Base-by-base conservation (phyloP, 2,888 invertebrate species). In the Drosophila picticornis region DNA sequence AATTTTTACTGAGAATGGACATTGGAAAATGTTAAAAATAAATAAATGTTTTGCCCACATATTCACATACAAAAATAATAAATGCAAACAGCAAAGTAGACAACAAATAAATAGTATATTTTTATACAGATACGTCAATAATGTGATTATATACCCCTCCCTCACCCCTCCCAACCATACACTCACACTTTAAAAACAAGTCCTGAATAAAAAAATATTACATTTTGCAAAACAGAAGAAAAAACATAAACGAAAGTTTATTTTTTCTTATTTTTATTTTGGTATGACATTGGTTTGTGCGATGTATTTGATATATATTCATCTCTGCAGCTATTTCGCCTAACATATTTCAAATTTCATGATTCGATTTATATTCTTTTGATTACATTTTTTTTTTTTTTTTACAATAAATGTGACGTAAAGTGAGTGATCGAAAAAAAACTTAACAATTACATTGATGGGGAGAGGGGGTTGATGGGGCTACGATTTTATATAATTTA, bases 401-500 rank as follows among this genome's bases (percentile, higher is more conserved):
- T 58, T 72, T 80, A 78, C 78, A 78, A 65, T 71, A 46, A 78
- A 50, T 59, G 34, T 57, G 72, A 80, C 77, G 80, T 53, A 52
- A 67, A 22, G 36, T 57, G 55, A 62, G 66, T 57, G 55, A 64
- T 75, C 50, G 19, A 58, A 60, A 16, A 53, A 22, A 58, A 55
- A 67, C 63, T 80, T 75, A 70, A 80, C 80, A 77, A 64, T 78
- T 63, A 78, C 81, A 81, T 65, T 64, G 64, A 79, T 36, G 40
- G 10, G 40, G 10, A 10, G n/a, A 5, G 53, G 51, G 40, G 34
- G 29, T 31, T 36, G 32, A 7, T 11, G 50, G 53, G 63, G 61
- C 61, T 77, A 66, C 62, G 62, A 78, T n/a, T 76, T 65, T 46
- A 75, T 74, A 76, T 65, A 80, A 78, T 81, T 76, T 81, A 77